Base-by-base conservation (phyloP, 2,888 invertebrate genomes). In the Arge pagana region DNA sequence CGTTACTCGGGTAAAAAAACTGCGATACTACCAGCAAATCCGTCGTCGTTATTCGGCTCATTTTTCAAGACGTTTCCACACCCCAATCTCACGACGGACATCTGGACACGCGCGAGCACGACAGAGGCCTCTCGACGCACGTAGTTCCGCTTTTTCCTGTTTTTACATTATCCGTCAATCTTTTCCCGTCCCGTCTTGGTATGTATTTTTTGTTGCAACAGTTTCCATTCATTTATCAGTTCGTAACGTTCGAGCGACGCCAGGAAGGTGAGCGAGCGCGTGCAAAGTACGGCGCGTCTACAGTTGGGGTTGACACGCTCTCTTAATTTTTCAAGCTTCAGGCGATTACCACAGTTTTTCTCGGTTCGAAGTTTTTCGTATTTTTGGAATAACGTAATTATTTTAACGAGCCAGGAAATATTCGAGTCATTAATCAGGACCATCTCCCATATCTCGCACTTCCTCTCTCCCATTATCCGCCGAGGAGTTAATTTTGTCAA, bases 271-370 rank as follows among this genome's bases (percentile, higher is more conserved):
- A 3, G 3, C 7, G 11, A 21, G 39, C 10, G 23, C 21, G 5
- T 10, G 11, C 23, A 15, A 15, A 19, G 18, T 13, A 48, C 57
- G 57, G 50, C 52, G 31, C 4, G 26, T 19, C 19, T 16, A 16
- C 8, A 4, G 30, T 51, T 18, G 50, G 21, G 52, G 40, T 52
- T 56, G 58, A 67, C 67, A 67, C 63, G 60, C 66, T 59, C 60
- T 52, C 59, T 64, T 61, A 61, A 68, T 68, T 68, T 69, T 68
- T 69, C 69, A 69, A 57, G 64, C 62, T 67, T 63, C 61, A 53
- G 33, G 28, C 45, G 45, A 45, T 45, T 45, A 58, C 52, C 55
- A 50, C 50, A 66, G 60, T 55, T 62, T 62, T 60, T 60, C 58
- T 56, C 60, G 39, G 52, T 23, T 30, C 19, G 10, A 10, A 30